Evolutionary conservation across 2,797 vertebrate species (phyloP).

Genomic region (Enteromius fasciolatus): DNA sequence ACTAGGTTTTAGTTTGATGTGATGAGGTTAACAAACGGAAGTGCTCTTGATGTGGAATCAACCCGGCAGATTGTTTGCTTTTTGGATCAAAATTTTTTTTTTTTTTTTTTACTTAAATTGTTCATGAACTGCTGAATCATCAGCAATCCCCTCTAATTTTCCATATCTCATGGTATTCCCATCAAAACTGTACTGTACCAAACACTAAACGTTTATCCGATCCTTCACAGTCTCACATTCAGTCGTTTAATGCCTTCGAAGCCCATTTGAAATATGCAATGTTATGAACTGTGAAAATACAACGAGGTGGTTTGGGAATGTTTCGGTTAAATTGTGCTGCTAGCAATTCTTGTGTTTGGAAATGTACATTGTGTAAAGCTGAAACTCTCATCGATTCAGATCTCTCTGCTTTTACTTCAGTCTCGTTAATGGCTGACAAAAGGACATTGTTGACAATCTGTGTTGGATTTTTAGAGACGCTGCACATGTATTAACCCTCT

Average conservation of each 20-base stretch:
- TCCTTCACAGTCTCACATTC: not conserved
- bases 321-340: not conserved
- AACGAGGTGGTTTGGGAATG: constrained; percentile 4
- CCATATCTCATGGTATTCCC: not conserved
- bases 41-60: constrained; percentile 46
- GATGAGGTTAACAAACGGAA: constrained; percentile 45
- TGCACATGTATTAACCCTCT: constrained; percentile 23
- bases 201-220: not conserved
- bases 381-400: too few relatives aligned
- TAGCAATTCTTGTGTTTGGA: not conserved
- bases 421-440: not conserved
- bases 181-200: not conserved
- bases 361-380: not conserved
- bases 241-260: not conserved
- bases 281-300: constrained; percentile 19
- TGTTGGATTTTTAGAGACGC: not conserved
- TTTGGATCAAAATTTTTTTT: not conserved
- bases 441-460: constrained; percentile 21
- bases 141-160: not conserved
- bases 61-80: constrained; percentile 29
- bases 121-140: not conserved
- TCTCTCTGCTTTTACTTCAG: not conserved
- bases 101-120: not conserved
- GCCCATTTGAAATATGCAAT: constrained; percentile 21
- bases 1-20: constrained; percentile 63